Base-by-base conservation (phyloP, 2,888 invertebrate species). In the Conomelus anceps region DNA sequence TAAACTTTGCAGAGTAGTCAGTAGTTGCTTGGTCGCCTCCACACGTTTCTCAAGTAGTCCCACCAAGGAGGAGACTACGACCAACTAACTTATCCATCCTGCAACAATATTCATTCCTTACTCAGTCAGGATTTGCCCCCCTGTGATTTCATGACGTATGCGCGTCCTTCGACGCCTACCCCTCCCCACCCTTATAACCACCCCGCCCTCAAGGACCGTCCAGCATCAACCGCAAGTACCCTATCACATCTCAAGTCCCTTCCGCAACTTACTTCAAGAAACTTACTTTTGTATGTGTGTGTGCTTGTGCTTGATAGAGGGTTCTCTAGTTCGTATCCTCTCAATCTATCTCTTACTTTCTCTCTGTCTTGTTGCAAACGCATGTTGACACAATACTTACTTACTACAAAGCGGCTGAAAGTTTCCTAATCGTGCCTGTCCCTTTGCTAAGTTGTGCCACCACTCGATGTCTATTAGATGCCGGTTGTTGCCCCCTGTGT, bases 111-210 rank as follows among this genome's bases (percentile, higher is more conserved):
- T 63, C 63, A 63, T 63, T 20, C 63, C 63, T 17, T 17, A 26
- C 34, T 63, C 13, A 7, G 63, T n/a, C 13, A 63, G n/a, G n/a
- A 63, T 63, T 63, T 63, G 13, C 17, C 63, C 63, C 63, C 63
- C 63, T 86, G 86, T 86, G 86, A 86, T 26, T 86, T 86, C 86
- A 29, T 86, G 86, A 86, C 86, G 86, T 86, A 86, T 86, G 29
- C 86, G 63, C 63, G 63, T 63, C 63, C 63, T 63, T 63, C 63
- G n/a, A 63, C 6, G n/a, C n/a, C 63, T n/a, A n/a, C n/a, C n/a
- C n/a, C n/a, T n/a, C n/a, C n/a, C n/a, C n/a, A n/a, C n/a, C n/a
- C n/a, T n/a, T n/a, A n/a, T n/a, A n/a, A n/a, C n/a, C n/a, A n/a
- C n/a, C n/a, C n/a, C n/a, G n/a, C n/a, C n/a, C n/a, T n/a, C n/a